Evolutionary conservation across 1,140 invertebrate genomes (phyloP).

Genomic region (Parasteatoda tepidariorum): DNA sequence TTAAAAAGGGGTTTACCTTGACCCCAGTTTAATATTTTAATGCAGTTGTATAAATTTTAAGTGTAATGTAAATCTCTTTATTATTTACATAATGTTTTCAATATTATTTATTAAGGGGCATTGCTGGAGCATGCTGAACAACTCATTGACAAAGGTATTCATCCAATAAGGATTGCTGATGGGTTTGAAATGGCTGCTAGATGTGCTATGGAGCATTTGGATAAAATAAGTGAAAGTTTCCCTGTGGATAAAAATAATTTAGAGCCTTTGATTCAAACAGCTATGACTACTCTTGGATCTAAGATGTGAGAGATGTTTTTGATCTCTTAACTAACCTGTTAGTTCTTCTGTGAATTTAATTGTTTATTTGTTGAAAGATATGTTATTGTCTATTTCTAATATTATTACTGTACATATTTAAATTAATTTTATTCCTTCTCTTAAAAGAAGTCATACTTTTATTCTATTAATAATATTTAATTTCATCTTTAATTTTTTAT

Average conservation of each 20-base stretch:
- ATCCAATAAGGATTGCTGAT: conserved; percentile 98
- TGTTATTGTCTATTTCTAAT: too few species aligned
- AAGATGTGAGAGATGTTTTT: conserved; percentile 81
- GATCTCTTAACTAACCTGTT: too few species aligned
- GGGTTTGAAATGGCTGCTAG: conserved; percentile 98
- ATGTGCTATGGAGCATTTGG: conserved; percentile 86
- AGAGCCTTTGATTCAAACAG: conserved; percentile 92
- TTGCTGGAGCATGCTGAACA: conserved; percentile 94
- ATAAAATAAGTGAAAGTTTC: conserved; percentile 90
- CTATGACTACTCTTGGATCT: conserved; percentile 98
- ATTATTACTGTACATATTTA: too few species aligned
- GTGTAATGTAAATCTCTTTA: neutral
- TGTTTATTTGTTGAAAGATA: neutral
- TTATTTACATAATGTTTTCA: neutral
- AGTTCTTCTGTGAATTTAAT: conserved; percentile 17
- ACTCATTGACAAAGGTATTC: conserved; percentile 95
- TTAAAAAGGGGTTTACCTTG: too few species aligned
- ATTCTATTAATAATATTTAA: too few species aligned
- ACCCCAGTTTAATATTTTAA: too few species aligned
- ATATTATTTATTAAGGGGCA: conserved; percentile 76
- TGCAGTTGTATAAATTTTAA: too few species aligned
- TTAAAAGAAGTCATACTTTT: too few species aligned
- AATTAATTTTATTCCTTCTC: too few species aligned
- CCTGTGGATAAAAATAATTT: conserved; percentile 84
- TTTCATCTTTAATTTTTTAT: too few species aligned